A percentile compares a stretch with the other conserved stretches of the same genome.
phyloP scores from a whole-genome alignment of 2,888 invertebrate genomes.

The Watsonalla cultraria region DNA sequence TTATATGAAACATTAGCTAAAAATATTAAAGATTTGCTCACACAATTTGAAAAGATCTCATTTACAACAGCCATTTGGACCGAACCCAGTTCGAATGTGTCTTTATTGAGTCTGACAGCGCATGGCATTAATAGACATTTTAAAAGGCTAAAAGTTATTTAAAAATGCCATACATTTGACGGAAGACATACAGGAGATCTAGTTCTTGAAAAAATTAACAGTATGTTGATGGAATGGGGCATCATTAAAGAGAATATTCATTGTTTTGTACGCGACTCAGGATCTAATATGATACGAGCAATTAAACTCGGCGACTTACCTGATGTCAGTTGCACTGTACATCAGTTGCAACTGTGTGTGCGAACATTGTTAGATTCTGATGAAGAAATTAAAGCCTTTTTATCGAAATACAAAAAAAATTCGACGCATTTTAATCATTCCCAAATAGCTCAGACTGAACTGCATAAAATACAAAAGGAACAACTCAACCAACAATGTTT shows the following conservation, averaged over 20 bases:
- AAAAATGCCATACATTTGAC: constrained; percentile 19
- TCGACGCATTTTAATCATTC: constrained; percentile 23
- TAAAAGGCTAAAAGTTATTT: constrained; percentile 14
- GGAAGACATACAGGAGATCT: constrained; percentile 17
- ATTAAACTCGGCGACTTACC: constrained; percentile 17
- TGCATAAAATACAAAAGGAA: constrained; percentile 23
- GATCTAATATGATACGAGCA: constrained; percentile 22
- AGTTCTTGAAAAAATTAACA: constrained; percentile 14
- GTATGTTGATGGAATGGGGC: constrained; percentile 20
- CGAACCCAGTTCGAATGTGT: constrained; percentile 23
- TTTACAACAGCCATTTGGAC: constrained; percentile 23
- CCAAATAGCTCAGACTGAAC: constrained; percentile 17
- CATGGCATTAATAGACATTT: constrained; percentile 19
- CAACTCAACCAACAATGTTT: constrained; percentile 17
- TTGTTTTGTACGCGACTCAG: constrained; percentile 18
- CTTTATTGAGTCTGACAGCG: constrained; percentile 20
- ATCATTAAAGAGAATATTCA: constrained; percentile 18
- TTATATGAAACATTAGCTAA: constrained; percentile 16
- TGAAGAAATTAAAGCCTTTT: constrained; percentile 16
- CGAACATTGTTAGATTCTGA: constrained; percentile 18
- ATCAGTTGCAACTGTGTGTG: constrained; percentile 22
- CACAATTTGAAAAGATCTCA: constrained; percentile 21
- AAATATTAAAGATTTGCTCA: constrained; percentile 15
- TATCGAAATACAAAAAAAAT: constrained; percentile 22
- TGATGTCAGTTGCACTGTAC: constrained; percentile 21